Percentiles rank a stretch among this genome's conserved stretches.
These are phyloP conservation scores for Myrmecobius fasciatus DNA, from an alignment of 2,113 vertebrate genomes.

Conservation along the genomic window DNA sequence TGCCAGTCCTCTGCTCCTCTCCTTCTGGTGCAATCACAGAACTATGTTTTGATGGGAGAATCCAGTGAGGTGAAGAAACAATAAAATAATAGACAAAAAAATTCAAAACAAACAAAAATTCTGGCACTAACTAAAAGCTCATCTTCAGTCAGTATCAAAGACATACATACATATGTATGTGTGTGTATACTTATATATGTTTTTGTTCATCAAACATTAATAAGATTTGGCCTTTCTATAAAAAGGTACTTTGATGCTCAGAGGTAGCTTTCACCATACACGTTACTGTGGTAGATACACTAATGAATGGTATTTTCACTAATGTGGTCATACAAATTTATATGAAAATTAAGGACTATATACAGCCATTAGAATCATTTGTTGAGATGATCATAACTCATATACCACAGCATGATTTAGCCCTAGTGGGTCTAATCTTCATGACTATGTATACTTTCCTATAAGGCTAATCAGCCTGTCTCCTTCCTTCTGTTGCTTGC, in stretches of 20 bases:
- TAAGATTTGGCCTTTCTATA: slow-evolving; percentile 28
- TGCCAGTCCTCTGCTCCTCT: neutral
- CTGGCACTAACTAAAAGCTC: neutral
- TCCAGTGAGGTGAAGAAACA: neutral
- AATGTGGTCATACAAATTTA: slow-evolving; percentile 49
- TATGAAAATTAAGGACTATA: slow-evolving; percentile 56
- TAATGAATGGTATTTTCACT: slow-evolving; percentile 40
- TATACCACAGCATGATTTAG: slow-evolving; percentile 24
- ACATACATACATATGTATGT: neutral
- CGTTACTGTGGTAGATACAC: slow-evolving; percentile 50
- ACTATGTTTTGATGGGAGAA: neutral
- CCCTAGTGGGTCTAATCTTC: slow-evolving; percentile 13
- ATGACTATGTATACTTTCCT: slow-evolving; percentile 35
- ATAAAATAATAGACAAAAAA: slow-evolving; percentile 3
- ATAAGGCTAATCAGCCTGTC: neutral
- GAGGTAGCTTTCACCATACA: slow-evolving; percentile 66
- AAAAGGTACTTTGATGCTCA: slow-evolving; percentile 57
- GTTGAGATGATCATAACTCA: slow-evolving; percentile 4
- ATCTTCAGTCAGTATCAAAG: neutral
- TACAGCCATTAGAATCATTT: neutral
- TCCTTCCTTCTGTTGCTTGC: slow-evolving; percentile 40
- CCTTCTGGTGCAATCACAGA: neutral
- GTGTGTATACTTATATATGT: neutral
- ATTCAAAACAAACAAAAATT: slow-evolving; percentile 1
- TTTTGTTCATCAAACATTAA: slow-evolving; percentile 29